Evolutionary conservation across 2,113 vertebrate species (phyloP).

Genomic region (Balaeniceps rex): DNA sequence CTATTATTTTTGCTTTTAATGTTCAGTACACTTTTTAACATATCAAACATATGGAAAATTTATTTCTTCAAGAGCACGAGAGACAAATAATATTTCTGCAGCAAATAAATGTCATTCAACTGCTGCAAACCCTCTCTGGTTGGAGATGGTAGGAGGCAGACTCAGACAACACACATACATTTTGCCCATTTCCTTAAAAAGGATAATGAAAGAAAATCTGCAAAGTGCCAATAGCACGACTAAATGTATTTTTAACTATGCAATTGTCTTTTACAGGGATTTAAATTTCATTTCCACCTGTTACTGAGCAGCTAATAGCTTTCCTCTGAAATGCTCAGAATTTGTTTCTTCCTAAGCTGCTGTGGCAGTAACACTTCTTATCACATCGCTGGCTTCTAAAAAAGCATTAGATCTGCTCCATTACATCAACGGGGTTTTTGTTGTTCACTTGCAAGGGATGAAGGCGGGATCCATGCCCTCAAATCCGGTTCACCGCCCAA

Average conservation of each 20-base stretch:
- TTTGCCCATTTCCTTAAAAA: background rate
- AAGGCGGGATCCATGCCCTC: background rate
- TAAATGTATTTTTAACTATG: background rate
- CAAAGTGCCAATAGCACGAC: background rate
- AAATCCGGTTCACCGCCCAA: fast-evolving
- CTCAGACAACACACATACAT: background rate
- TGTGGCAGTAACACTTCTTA: background rate
- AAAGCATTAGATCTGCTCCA: background rate
- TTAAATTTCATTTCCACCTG: background rate
- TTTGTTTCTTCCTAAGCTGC: background rate
- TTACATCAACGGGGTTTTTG: fast-evolving
- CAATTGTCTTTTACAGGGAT: background rate
- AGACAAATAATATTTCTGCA: background rate
- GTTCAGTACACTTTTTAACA: background rate
- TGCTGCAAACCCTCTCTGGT: background rate
- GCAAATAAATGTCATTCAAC: background rate
- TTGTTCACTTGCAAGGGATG: background rate
- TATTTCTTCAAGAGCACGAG: background rate
- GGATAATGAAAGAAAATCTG: background rate
- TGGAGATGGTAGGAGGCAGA: background rate
- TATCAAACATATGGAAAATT: background rate
- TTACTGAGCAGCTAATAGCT: background rate
- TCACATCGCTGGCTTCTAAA: fast-evolving
- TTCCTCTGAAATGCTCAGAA: background rate
- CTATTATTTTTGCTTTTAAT: background rate